Base-by-base conservation (phyloP, 2,888 invertebrate genomes). In the Spisula solida region DNA sequence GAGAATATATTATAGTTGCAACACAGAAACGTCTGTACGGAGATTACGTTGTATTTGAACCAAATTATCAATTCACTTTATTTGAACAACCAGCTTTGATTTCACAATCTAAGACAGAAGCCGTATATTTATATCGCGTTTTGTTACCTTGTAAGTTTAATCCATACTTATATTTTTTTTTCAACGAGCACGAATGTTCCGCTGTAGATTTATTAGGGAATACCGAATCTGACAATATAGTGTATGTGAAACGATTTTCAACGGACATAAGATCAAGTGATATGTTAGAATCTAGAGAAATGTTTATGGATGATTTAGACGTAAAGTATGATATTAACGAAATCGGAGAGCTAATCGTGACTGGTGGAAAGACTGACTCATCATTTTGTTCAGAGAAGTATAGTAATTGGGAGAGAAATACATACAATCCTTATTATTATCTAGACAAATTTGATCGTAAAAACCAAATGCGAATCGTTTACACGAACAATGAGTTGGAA, bases 41-140 rank as follows among this genome's bases (percentile, higher is more conserved):
- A 16, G 79, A 79, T 47, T 79, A 79, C 25, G 47, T 79, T 41
- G 47, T 79, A 5, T 79, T 79, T 47, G 79, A 79, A 79, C 79
- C 79, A 20, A 79, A 41, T 47, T 79, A 79, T 79, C 47, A 47
- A n/a, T 79, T 79, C 20, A 79, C 31, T 47, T n/a, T n/a, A 47
- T 79, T 41, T 2, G 8, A 34, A 4, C 18, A 47, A 16, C 79
- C 79, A 18, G n/a, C 8, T n/a, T 20, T 79, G 1, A 79, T 79
- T 25, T 79, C 79, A 4, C 79, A 79, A 20, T 79, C 79, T 2
- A 41, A n/a, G 18, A 47, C n/a, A 20, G 4, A 29, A 47, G 20
- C 5, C n/a, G 79, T 79, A 4, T 79, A n/a, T 47, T 16, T 79
- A 16, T 79, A 79, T 20, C 20, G 47, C 5, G 2, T 79, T n/a